phyloP scores from a whole-genome alignment of 64 coral and sea anemone genomes.

The Acropora yongei region DNA sequence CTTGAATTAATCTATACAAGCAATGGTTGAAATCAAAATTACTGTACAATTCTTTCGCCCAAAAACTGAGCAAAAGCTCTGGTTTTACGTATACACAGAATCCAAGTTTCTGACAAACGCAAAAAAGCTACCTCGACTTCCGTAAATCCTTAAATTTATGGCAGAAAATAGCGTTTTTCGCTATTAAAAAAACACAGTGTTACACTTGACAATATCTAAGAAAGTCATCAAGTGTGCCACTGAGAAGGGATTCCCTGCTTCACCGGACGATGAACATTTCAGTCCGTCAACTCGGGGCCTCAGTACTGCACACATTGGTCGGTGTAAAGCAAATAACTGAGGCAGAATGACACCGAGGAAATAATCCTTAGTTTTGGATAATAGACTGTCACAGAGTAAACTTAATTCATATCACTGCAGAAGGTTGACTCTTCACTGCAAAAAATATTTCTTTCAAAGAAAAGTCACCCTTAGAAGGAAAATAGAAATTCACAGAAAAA shows the following conservation, averaged over 20 bases:
- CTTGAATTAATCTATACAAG: slow-evolving; percentile 42
- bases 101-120: not conserved
- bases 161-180: too few species aligned
- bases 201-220: too few species aligned
- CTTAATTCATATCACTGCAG: not conserved
- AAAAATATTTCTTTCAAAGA: not conserved
- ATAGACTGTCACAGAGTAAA: not conserved
- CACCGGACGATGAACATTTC: too few species aligned
- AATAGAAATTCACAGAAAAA: not conserved
- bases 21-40: slow-evolving; percentile 44
- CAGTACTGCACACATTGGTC: too few species aligned
- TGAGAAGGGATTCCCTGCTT: too few species aligned
- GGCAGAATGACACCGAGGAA: not conserved
- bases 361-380: not conserved
- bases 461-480: not conserved
- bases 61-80: slow-evolving; percentile 10
- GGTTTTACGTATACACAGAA: not conserved
- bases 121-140: too few species aligned
- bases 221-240: too few species aligned
- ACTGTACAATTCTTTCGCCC: slow-evolving; percentile 40
- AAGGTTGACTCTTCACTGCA: not conserved
- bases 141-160: too few species aligned
- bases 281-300: too few species aligned
- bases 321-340: not conserved
- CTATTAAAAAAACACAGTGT: too few species aligned